phyloP scores from a whole-genome alignment of 2,113 vertebrate genomes.

The Oxyruncus cristatus region DNA sequence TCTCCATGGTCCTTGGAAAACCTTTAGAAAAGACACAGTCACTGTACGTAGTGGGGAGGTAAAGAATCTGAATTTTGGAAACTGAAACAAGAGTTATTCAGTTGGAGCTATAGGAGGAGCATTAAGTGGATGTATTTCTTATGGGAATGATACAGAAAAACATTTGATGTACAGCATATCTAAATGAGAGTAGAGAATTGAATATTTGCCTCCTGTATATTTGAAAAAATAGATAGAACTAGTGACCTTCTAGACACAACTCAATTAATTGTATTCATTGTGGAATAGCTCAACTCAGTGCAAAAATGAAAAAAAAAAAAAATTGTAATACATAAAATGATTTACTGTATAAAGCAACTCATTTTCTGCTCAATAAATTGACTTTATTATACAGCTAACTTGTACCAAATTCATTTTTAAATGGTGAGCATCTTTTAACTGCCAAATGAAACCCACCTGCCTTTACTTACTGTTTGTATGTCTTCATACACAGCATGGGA shows the following conservation, averaged over 20 bases:
- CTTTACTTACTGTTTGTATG: neutral
- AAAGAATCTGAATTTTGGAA: neutral
- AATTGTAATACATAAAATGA: neutral
- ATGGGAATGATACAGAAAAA: neutral
- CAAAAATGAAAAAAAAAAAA: neutral
- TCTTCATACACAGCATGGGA: neutral
- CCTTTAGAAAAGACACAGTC: neutral
- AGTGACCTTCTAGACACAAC: neutral
- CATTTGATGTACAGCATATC: neutral
- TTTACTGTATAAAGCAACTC: neutral
- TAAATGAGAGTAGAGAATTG: neutral
- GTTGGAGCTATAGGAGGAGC: neutral
- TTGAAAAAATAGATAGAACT: neutral
- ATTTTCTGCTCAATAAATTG: neutral
- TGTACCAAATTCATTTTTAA: neutral
- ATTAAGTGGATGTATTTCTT: neutral
- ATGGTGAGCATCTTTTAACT: neutral
- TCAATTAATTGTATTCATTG: neutral
- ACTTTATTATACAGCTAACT: neutral
- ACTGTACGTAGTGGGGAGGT: fast-evolving
- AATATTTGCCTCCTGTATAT: neutral
- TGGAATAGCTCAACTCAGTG: neutral
- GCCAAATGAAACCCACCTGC: neutral
- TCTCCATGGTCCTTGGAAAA: neutral
- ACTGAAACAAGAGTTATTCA: neutral